Base-by-base conservation (phyloP, 2,113 vertebrate genomes). In the Chamaea fasciata region DNA sequence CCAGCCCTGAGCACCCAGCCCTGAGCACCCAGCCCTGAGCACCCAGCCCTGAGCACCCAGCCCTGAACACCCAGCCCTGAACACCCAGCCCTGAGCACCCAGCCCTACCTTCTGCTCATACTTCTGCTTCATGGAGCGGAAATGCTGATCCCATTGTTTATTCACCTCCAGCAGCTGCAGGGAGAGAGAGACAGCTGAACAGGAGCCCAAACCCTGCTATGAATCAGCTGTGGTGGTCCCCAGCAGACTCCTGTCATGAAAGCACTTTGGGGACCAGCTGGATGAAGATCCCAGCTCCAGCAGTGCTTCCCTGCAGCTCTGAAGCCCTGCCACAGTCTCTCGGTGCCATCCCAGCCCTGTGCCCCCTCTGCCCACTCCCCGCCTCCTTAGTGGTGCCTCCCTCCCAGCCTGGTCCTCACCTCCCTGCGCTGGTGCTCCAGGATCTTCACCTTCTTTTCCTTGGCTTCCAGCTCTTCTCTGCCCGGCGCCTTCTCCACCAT, bases 141-240 rank as follows among this genome's bases (percentile, higher is more conserved):
- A 99, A 94, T 99, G 99, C 97, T 99, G 98, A 97, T 99, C 99
- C 99, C 99, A 99, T 50, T 99, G 99, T 96, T 99, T 99, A 95
- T 99, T 99, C 96, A 99, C 99, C 91, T 99, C 99, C 96, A 99
- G 98, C 78, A 99, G 98, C 99, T 99, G 97, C 1, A 11, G 83
- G 69, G 76, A 92, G 79, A 95, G 52, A 95, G 10, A 7, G 4
- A 16, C 18, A 22, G 56, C 70, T 98, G 87, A 97, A 77, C 7
- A 17, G 62, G 41, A 83, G 57, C 22, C 23, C 37, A 68, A 26
- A 9, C 14, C 33, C 49, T 59, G 46, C 60, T 74, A 74, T 0
- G 0, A 69, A 62, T 53, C 86, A 92, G 69, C 73, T n/a, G 10
- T 6, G 46, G 84, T 6, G 12, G 47, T 67, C 39, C 83, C 83